phyloP scores from a whole-genome alignment of 2,113 vertebrate genomes.

The Montifringilla adamsi region DNA sequence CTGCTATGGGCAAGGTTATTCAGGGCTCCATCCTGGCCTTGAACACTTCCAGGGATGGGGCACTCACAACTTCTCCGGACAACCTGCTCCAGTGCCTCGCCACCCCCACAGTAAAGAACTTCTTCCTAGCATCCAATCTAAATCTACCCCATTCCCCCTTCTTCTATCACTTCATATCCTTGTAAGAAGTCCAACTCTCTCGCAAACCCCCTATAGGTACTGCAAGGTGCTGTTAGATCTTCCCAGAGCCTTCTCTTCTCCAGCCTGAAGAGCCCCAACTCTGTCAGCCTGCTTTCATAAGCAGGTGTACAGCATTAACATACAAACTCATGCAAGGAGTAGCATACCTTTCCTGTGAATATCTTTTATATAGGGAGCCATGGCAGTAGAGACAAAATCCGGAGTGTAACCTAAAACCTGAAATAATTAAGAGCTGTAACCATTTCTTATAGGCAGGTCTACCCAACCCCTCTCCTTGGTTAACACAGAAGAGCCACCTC shows the following conservation, averaged over 20 bases:
- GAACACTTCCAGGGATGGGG: background rate
- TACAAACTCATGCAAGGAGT: rapidly evolving
- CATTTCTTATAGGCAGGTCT: background rate
- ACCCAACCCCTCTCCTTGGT: background rate
- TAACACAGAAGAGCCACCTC: background rate
- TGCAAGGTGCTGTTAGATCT: background rate
- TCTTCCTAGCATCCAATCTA: background rate
- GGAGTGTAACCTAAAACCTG: slow-evolving; percentile 82
- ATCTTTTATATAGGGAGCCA: slow-evolving; percentile 84
- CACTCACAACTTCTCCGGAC: background rate
- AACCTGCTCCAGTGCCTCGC: background rate
- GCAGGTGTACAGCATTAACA: background rate
- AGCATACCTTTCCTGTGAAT: slow-evolving; percentile 82
- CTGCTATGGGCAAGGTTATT: background rate
- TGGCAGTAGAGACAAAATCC: slow-evolving; percentile 81
- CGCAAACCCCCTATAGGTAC: background rate
- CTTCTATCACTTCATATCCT: background rate
- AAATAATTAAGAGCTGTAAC: slow-evolving; percentile 21
- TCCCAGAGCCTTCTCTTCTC: background rate
- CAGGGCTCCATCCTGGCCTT: background rate
- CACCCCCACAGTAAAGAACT: background rate
- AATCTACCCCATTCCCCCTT: background rate
- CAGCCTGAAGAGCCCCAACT: background rate
- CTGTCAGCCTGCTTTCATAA: background rate
- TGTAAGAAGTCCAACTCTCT: background rate